Conservation (phyloP, 2,113 vertebrate species). For the Chaetops frenatus region DNA sequence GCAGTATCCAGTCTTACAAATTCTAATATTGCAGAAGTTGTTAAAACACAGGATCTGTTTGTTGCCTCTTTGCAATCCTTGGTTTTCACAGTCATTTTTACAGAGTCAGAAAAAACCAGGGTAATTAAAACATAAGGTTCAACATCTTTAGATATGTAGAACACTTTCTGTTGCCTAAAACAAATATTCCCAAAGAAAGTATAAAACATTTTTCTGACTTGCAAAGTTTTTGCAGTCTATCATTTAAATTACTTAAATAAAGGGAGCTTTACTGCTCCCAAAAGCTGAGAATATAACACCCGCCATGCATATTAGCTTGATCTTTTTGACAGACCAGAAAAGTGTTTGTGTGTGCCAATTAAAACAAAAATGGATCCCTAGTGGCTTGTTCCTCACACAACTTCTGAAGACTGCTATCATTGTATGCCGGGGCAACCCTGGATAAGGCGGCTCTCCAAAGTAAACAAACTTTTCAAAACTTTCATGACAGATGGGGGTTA, state of each 20-base stretch:
- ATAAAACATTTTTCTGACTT: conserved; percentile 81
- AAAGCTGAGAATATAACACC: conserved; percentile 80
- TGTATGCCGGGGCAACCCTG: conserved; percentile 80
- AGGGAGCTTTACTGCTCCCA: conserved; percentile 81
- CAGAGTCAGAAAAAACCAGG: conserved; percentile 61
- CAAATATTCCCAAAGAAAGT: conserved; percentile 79
- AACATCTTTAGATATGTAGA: conserved; percentile 77
- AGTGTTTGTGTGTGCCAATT: conserved; percentile 81
- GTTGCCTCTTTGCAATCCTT: conserved; percentile 46
- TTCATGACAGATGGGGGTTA: conserved; percentile 79
- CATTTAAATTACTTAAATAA: conserved; percentile 86
- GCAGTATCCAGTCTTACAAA: conserved; percentile 36
- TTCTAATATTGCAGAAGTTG: conserved; percentile 37
- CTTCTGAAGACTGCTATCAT: conserved; percentile 81
- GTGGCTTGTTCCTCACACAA: conserved; percentile 77
- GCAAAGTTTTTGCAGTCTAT: conserved; percentile 82
- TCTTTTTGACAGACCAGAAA: conserved; percentile 79
- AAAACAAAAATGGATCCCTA: conserved; percentile 80
- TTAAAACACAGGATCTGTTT: conserved; percentile 54
- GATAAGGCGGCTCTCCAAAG: conserved; percentile 76
- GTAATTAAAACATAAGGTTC: conserved; percentile 75
- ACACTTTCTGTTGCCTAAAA: conserved; percentile 77
- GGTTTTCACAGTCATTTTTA: conserved; percentile 56
- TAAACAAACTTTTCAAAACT: conserved; percentile 86
- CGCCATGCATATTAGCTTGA: conserved; percentile 81